phyloP scores from a whole-genome alignment of 2,113 vertebrate species.

The Heterochromis multidens region DNA sequence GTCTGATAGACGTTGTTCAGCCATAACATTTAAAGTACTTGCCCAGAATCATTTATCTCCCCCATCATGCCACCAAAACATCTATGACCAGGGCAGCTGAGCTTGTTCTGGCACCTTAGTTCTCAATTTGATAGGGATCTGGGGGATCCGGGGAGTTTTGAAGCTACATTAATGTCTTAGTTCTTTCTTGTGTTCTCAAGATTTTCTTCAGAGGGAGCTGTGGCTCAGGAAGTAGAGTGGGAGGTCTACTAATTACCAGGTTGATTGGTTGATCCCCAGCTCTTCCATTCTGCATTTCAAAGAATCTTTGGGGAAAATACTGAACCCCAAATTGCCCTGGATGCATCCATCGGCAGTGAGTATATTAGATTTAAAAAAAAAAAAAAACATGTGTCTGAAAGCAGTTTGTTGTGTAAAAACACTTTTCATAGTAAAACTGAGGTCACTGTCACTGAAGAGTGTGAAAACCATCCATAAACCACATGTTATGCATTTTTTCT shows the following conservation, averaged over 20 bases:
- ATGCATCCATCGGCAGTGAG: fast-evolving
- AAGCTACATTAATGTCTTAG: background rate
- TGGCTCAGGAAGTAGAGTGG: background rate
- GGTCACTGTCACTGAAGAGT: background rate
- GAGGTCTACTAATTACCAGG: background rate
- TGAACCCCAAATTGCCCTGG: background rate
- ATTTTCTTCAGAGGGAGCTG: background rate
- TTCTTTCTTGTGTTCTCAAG: background rate
- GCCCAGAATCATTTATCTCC: background rate
- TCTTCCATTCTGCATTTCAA: background rate
- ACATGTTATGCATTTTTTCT: background rate
- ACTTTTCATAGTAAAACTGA: background rate
- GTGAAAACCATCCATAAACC: background rate
- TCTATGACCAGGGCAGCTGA: background rate
- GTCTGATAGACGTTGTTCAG: background rate
- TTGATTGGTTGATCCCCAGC: background rate
- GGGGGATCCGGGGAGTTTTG: background rate
- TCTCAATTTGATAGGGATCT: background rate
- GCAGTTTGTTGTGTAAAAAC: background rate
- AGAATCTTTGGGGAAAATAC: background rate
- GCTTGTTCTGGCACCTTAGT: background rate
- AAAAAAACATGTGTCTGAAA: background rate
- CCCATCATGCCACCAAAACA: background rate
- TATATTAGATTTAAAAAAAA: background rate
- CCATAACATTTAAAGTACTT: background rate